phyloP scores from a whole-genome alignment of 2,113 vertebrate species.

The Ranitomeya variabilis region DNA sequence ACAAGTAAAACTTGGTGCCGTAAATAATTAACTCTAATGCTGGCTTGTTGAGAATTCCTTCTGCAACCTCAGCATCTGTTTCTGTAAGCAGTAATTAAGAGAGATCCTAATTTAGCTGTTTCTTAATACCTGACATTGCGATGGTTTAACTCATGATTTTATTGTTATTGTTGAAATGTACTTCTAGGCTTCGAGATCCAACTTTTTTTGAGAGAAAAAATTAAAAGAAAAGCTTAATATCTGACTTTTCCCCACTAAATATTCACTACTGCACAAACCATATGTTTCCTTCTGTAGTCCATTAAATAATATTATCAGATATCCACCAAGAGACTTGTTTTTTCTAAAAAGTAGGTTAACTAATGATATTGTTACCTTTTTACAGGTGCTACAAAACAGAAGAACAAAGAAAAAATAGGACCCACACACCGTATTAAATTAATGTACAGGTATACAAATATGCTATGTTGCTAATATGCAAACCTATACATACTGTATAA shows the following conservation, averaged over 20 bases:
- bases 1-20: slow-evolving; percentile 27
- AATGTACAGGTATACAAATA: too few relatives aligned
- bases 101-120: slow-evolving; percentile 38
- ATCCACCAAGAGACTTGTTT: background rate
- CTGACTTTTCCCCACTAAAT: background rate
- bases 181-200: background rate
- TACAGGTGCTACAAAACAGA: background rate
- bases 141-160: slow-evolving; percentile 27
- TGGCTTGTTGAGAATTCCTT: slow-evolving; percentile 39
- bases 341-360: background rate
- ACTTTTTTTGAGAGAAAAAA: background rate
- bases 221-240: background rate
- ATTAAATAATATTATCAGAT: background rate
- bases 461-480: too few relatives aligned
- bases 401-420: too few relatives aligned
- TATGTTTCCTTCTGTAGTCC: background rate
- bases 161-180: slow-evolving; percentile 1
- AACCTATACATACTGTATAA: too few relatives aligned
- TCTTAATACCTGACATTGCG: slow-evolving; percentile 36
- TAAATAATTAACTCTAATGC: slow-evolving; percentile 32
- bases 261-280: background rate
- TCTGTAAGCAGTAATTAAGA: slow-evolving; percentile 33
- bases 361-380: background rate
- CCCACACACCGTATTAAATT: too few relatives aligned
- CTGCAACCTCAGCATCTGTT: slow-evolving; percentile 36